These are phyloP conservation scores for Myripristis jacobus DNA, from an alignment of 2,797 vertebrate species.

Conservation along the genomic window DNA sequence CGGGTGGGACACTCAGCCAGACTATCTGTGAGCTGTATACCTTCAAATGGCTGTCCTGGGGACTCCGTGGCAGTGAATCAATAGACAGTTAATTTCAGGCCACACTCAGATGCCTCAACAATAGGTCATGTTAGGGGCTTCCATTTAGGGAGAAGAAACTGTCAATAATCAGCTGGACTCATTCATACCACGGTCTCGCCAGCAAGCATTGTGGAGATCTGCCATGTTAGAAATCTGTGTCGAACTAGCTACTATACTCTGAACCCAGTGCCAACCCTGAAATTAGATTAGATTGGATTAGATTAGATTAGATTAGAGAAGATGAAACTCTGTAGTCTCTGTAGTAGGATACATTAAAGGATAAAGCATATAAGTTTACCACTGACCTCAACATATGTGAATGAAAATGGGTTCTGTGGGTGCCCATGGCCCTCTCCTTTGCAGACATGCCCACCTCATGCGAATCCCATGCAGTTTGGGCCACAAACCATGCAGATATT, in stretches of 20 bases:
- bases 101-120: slow-evolving; percentile 35
- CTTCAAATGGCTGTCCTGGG: slow-evolving; percentile 68
- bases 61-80: slow-evolving; percentile 54
- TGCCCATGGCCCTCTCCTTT: too few species aligned
- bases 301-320: not conserved
- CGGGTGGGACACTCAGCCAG: slow-evolving; percentile 44
- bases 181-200: not conserved
- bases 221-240: not conserved
- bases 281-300: too few species aligned
- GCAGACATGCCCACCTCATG: too few species aligned
- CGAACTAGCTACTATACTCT: not conserved
- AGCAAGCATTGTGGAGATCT: slow-evolving; percentile 3
- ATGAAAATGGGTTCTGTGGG: too few species aligned
- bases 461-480: too few species aligned
- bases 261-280: slow-evolving; percentile 17
- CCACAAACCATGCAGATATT: too few species aligned
- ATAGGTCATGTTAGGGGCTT: slow-evolving; percentile 12
- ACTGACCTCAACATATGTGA: too few species aligned
- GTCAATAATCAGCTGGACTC: not conserved
- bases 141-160: slow-evolving; percentile 14
- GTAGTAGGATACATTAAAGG: too few species aligned
- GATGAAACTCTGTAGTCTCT: too few species aligned
- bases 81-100: slow-evolving; percentile 61
- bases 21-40: slow-evolving; percentile 63
- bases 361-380: too few species aligned